Conservation (phyloP, 2,797 vertebrate genomes). For the Sebastes elongatus region DNA sequence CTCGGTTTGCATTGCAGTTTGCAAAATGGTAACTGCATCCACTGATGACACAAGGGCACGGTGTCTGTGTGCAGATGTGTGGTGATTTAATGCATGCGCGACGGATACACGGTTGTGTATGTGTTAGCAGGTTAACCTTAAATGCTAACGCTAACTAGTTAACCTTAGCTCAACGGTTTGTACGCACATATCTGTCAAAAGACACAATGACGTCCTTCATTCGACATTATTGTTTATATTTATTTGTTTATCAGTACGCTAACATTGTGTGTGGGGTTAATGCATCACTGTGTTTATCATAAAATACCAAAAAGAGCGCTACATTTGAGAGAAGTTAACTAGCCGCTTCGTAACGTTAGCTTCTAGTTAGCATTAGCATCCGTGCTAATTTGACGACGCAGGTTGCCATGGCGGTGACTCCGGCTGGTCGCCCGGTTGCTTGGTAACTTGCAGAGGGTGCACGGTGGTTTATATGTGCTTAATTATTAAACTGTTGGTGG, state of each 20-base stretch:
- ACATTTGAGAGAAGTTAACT: neutral
- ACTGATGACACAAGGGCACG: accelerated
- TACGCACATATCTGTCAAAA: constrained; percentile 10
- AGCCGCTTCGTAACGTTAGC: constrained; percentile 48
- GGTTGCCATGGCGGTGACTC: constrained; percentile 22
- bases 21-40: neutral
- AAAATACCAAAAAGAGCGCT: accelerated
- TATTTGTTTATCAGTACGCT: accelerated
- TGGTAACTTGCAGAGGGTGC: neutral
- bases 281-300: accelerated
- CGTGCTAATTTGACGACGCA: constrained; percentile 74
- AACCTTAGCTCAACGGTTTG: constrained; percentile 41
- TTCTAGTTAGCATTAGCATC: constrained; percentile 46
- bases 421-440: neutral
- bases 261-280: accelerated
- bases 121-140: constrained; percentile 42
- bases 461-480: accelerated
- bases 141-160: constrained; percentile 37
- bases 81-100: neutral
- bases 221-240: accelerated
- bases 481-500: accelerated
- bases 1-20: constrained; percentile 4
- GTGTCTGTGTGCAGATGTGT: neutral
- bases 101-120: neutral
- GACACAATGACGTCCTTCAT: neutral